A percentile compares a stretch with the other conserved stretches of the same genome.
Evolutionary conservation across 2,797 vertebrate genomes (phyloP).

Genomic region (Enteromius viviparus): DNA sequence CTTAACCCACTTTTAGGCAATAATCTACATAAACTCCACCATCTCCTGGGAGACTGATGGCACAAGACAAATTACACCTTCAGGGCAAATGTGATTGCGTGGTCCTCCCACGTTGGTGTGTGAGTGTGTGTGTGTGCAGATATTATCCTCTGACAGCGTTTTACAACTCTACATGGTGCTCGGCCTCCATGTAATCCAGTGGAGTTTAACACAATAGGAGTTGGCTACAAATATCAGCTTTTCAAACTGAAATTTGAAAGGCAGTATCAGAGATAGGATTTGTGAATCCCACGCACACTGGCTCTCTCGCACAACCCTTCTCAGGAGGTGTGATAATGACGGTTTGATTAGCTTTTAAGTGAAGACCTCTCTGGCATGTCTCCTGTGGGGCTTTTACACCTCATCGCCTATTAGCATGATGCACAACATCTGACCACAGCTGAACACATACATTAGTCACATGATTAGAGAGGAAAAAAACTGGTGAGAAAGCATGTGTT

Average conservation of each 20-base stretch:
- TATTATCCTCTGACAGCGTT: conserved; percentile 60
- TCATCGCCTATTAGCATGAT: conserved; percentile 51
- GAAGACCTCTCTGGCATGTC: conserved; percentile 47
- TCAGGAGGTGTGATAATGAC: conserved; percentile 42
- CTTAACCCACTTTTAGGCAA: conserved; percentile 77
- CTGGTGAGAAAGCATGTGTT: conserved; percentile 31
- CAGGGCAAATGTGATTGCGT: conserved; percentile 57
- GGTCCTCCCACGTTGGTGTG: conserved; percentile 46
- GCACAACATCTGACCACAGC: conserved; percentile 51
- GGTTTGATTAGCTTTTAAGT: conserved; percentile 51
- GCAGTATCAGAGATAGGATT: conserved; percentile 31
- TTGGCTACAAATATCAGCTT: conserved; percentile 44
- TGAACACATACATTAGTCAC: conserved; percentile 52
- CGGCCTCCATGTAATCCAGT: conserved; percentile 41
- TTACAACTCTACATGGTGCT: conserved; percentile 48
- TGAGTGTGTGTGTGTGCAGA: conserved; percentile 27
- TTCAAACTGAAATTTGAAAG: conserved; percentile 40
- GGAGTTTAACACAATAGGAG: conserved; percentile 43
- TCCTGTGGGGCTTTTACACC: conserved; percentile 51
- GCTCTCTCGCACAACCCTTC: conserved; percentile 19
- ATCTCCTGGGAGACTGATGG: conserved; percentile 64
- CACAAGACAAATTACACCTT: conserved; percentile 74
- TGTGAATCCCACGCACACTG: conserved; percentile 39
- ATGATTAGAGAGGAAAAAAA: conserved; percentile 43
- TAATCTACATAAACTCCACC: conserved; percentile 75